Conservation (phyloP, 53 echinoderm and acorn worm genomes). For the Temnopleurus reevesii region DNA sequence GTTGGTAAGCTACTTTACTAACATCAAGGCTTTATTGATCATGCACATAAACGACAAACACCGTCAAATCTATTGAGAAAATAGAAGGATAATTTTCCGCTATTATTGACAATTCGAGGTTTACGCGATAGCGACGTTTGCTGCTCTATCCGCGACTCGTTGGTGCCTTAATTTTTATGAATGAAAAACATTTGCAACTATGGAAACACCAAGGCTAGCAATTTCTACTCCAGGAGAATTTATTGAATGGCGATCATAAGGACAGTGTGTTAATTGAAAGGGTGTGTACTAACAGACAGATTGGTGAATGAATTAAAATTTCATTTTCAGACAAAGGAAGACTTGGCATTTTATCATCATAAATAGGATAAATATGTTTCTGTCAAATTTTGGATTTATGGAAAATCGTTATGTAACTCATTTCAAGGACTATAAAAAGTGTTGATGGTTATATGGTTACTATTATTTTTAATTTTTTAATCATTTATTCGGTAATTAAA, state of each 20-base stretch:
- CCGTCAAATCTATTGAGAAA: constrained; percentile 27
- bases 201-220: constrained; percentile 11
- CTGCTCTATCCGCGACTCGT: not conserved
- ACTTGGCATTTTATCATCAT: too few species aligned
- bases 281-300: not conserved
- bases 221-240: not conserved
- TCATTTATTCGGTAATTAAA: too few species aligned
- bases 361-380: too few species aligned
- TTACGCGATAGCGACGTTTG: not conserved
- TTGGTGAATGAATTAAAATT: too few species aligned
- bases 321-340: too few species aligned
- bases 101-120: constrained; percentile 11
- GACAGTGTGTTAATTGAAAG: not conserved
- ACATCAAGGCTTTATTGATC: constrained; percentile 27
- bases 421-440: too few species aligned
- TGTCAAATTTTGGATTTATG: too few species aligned
- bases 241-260: not conserved
- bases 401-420: too few species aligned
- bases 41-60: constrained; percentile 19
- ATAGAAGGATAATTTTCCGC: constrained; percentile 18
- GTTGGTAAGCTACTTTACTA: not conserved
- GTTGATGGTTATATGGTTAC: too few species aligned
- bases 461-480: too few species aligned
- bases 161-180: constrained; percentile 33
- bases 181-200: constrained; percentile 24